Base-by-base conservation (phyloP, 2,888 invertebrate genomes). In the Cheilosia grossa region DNA sequence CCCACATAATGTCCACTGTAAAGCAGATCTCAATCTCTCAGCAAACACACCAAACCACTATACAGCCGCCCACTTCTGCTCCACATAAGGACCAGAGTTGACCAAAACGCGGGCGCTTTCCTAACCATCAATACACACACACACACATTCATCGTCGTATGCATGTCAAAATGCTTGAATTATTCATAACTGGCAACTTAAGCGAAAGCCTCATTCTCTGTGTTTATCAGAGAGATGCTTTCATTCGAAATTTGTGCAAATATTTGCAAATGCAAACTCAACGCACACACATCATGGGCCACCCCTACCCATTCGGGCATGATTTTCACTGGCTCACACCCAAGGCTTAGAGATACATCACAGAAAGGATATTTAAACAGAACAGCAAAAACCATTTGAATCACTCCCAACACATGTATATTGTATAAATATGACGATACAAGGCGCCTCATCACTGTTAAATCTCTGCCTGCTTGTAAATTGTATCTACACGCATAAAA, bases 211-310 rank as follows among this genome's bases (percentile, higher is more conserved):
- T 54, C 44, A 63, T 73, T 73, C 72, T 51, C 59, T 61, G 13
- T 27, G 59, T 40, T 63, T 63, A 64, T 73, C 63, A 54, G 44
- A 47, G 54, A 63, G 61, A 61, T 56, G 54, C 61, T 63, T 69
- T 59, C 69, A 56, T 56, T 69, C 58, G 56, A 78, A 78, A 63
- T 51, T 78, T 64, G 63, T 78, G 78, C 70, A 78, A 78, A 78
- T 78, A 78, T 78, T 78, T 78, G 63, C 70, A 78, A 64, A 78
- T 78, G 70, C 78, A 70, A 70, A 63, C 15, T 58, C 40, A n/a
- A 66, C 49, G 47, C 63, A 66, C 19, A 67, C 66, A 21, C 51
- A 66, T 33, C 33, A 10, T 33, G 10, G 33, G 9, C 10, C 10
- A 37, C 37, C 13, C 10, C 13, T 10, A 13, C 37, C 37, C 37